Percentiles rank a stretch among this genome's conserved stretches.
Evolutionary conservation across 2,888 invertebrate species (phyloP).

Genomic region (Patella ulyssiponensis): DNA sequence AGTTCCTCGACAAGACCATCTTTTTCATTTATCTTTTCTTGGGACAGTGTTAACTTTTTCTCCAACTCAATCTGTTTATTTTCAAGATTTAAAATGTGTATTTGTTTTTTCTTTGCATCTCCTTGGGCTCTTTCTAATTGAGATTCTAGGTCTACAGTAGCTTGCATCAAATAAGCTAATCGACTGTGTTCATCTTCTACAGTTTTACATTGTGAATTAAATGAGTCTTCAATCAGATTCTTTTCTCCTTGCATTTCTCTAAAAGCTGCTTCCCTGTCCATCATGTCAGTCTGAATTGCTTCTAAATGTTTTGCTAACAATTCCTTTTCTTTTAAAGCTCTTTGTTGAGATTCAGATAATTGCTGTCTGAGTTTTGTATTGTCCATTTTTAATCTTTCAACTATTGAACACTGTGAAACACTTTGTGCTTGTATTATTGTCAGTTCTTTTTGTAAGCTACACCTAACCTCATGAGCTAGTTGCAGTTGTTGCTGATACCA

Average conservation of each 20-base stretch:
- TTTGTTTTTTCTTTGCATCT: slow-evolving; percentile 68
- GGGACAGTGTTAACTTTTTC: slow-evolving; percentile 68
- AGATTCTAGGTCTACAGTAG: slow-evolving; percentile 67
- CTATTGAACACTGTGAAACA: slow-evolving; percentile 62
- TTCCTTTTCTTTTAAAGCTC: slow-evolving; percentile 73
- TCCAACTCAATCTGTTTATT: slow-evolving; percentile 70
- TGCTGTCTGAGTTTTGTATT: slow-evolving; percentile 67
- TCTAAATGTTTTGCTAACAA: slow-evolving; percentile 73
- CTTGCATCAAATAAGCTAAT: slow-evolving; percentile 59
- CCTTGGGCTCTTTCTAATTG: slow-evolving; percentile 67
- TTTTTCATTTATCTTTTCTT: slow-evolving; percentile 70
- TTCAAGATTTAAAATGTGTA: slow-evolving; percentile 66
- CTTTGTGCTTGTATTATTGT: slow-evolving; percentile 66
- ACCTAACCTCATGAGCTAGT: slow-evolving; percentile 68
- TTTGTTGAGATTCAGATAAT: slow-evolving; percentile 70
- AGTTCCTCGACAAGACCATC: slow-evolving; percentile 68
- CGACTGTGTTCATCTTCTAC: slow-evolving; percentile 70
- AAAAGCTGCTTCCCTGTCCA: slow-evolving; percentile 73
- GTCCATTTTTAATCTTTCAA: slow-evolving; percentile 71
- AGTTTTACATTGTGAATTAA: slow-evolving; percentile 64
- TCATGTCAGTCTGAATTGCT: slow-evolving; percentile 73
- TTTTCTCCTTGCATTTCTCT: slow-evolving; percentile 71
- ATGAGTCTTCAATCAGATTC: slow-evolving; percentile 65
- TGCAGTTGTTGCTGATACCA: slow-evolving; percentile 74
- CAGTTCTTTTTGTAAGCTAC: slow-evolving; percentile 70